Evolutionary conservation across 35 echinoderm and acorn worm genomes (phyloP), one percentile per base, ranked within the genome.

Genomic region (Amphiura filiformis): DNA sequence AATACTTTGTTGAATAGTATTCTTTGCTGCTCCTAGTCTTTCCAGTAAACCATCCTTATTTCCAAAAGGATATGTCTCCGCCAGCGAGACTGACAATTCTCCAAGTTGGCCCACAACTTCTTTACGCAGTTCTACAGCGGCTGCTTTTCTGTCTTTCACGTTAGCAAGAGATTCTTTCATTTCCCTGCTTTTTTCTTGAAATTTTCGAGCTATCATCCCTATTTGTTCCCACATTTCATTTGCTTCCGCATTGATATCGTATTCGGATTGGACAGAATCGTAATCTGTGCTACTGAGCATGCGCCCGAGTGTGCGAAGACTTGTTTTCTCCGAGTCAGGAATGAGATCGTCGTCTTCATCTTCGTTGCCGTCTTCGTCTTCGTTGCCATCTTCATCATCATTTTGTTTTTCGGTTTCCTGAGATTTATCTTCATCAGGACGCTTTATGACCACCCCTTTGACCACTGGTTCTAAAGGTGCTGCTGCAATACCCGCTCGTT

Each of bases 131-230:
- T n/a, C 61, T 30, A 20, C 44, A 15, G 61, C 61, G 4, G 9
- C 61, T 70, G 61, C 61, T n/a, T 70, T 70, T 30, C 61, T 70
- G 61, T 70, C 61, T n/a, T 70, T 70, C 61, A 70, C 61, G 26
- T 70, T 70, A 11, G 15, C 9, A 26, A 70, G 28, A 26, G 15
- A 26, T 2, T 70, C 61, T 70, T 70, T 70, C 61, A 70, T 70
- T 3, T n/a, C 2, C 28, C 2, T 70, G 2, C 61, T n/a, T 70
- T 70, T 70, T 23, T 70, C 61, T 70, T 70, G 61, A 70, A 70
- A 70, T 70, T 70, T 70, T 70, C 28, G 15, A 23, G 61, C 61
- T 26, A 70, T 70, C 4, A 2, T 5, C 7, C 26, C 26, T 26
- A 70, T 70, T n/a, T 70, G 61, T 70, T 70, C 61, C 61, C 61